Percentiles rank a stretch among this genome's conserved stretches.
Conservation (phyloP, 2,888 invertebrate genomes). For the Ectropis crepuscularia region DNA sequence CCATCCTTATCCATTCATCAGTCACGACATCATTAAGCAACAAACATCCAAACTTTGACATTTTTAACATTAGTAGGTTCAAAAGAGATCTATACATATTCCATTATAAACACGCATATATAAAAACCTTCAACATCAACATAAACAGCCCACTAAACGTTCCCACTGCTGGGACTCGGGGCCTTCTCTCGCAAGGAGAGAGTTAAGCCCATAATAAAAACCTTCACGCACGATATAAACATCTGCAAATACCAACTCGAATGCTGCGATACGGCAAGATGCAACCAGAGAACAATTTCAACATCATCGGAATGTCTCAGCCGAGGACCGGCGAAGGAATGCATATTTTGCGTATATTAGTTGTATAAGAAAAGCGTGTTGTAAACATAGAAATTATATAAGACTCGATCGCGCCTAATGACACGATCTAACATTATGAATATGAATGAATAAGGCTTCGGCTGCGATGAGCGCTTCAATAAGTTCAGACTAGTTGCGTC, state of each 20-base stretch:
- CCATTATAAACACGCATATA: no score
- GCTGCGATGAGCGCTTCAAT: neutral
- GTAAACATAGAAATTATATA: constrained; percentile 25
- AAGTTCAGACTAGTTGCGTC: no score
- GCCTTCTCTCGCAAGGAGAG: no score
- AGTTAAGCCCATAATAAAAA: no score
- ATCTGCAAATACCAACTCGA: neutral
- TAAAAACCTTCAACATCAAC: no score
- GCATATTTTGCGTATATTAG: constrained; percentile 8
- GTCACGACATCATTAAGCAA: no score
- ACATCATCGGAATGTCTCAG: constrained; percentile 16
- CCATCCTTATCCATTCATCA: no score
- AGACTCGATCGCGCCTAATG: constrained; percentile 8
- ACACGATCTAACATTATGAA: constrained; percentile 12
- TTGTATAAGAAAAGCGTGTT: constrained; percentile 21
- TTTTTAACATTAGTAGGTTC: no score
- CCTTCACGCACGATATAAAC: neutral
- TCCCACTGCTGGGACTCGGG: no score
- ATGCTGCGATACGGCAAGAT: constrained; percentile 8
- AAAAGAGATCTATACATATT: no score
- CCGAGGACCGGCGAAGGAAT: constrained; percentile 9
- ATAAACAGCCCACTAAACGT: no score
- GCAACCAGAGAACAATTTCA: constrained; percentile 18
- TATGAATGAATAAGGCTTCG: constrained; percentile 6
- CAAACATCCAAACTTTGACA: no score